phyloP scores from a whole-genome alignment of 2,888 invertebrate species.

The Caenorhabditis auriculariae region DNA sequence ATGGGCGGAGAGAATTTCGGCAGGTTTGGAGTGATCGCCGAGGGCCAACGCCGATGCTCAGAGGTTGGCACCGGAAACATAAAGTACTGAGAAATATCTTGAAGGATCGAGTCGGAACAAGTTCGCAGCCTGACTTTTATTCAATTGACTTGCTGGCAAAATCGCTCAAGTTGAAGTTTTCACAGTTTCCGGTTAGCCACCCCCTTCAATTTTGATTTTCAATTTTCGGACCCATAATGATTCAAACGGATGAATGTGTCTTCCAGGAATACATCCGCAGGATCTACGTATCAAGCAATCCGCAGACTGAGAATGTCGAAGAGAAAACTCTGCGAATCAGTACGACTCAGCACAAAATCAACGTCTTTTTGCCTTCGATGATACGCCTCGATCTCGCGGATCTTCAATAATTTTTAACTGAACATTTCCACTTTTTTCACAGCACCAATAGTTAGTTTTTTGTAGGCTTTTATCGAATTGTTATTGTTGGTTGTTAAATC shows the following conservation, averaged over 20 bases:
- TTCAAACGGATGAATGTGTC: neutral
- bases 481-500: too few relatives aligned
- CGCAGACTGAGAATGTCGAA: conserved; percentile 13
- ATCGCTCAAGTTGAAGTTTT: conserved; percentile 20
- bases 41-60: conserved; percentile 23
- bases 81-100: neutral
- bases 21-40: conserved; percentile 25
- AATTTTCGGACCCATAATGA: neutral
- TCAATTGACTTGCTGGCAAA: conserved; percentile 24
- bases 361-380: conserved; percentile 13
- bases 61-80: neutral
- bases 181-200: conserved; percentile 24
- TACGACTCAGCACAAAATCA: conserved; percentile 17
- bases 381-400: too few relatives aligned
- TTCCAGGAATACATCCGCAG: conserved; percentile 18
- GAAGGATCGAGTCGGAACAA: conserved; percentile 15
- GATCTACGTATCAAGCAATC: conserved; percentile 19
- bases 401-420: too few relatives aligned
- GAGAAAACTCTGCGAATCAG: conserved; percentile 10
- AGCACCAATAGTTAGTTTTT: too few relatives aligned
- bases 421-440: too few relatives aligned
- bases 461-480: too few relatives aligned
- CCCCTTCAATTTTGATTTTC: neutral
- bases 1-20: conserved; percentile 24
- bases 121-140: conserved; percentile 23